These are phyloP conservation scores for Brachyhypopomus gauderio DNA, from an alignment of 2,113 vertebrate species.

Conservation along the genomic window DNA sequence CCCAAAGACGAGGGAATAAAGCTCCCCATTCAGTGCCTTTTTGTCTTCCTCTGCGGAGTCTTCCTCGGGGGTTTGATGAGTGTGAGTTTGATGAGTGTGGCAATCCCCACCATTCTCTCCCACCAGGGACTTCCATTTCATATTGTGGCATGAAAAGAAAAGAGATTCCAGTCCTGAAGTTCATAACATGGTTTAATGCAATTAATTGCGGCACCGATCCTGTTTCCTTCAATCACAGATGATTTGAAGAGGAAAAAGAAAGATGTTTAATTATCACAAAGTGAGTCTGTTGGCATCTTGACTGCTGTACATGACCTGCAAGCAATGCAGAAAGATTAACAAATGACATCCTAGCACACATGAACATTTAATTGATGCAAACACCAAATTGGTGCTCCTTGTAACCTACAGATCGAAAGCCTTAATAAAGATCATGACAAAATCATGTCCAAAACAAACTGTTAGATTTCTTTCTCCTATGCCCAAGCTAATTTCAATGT, in stretches of 20 bases:
- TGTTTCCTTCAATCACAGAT: not conserved
- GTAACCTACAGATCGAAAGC: not conserved
- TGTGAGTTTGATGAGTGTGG: not conserved
- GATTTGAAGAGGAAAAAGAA: slow-evolving; percentile 14
- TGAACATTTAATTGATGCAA: not conserved
- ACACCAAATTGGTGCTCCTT: not conserved
- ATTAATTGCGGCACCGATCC: not conserved
- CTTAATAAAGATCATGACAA: not conserved
- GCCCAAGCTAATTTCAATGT: not conserved
- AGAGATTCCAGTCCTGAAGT: not conserved
- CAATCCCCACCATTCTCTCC: too few relatives aligned
- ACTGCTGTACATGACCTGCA: slow-evolving; percentile 52
- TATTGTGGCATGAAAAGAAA: not conserved
- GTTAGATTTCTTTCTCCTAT: too few relatives aligned
- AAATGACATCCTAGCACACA: not conserved
- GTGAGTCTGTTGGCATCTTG: slow-evolving; percentile 6
- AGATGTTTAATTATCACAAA: not conserved
- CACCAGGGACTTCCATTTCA: not conserved
- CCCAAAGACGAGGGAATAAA: too few relatives aligned
- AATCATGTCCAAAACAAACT: not conserved
- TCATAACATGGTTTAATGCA: not conserved
- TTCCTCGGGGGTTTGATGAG: not conserved
- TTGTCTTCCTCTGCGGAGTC: not conserved
- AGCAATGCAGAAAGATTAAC: slow-evolving; percentile 21
- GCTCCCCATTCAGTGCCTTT: not conserved